Conservation (phyloP, 2,113 vertebrate genomes). For the Macrotus californicus region DNA sequence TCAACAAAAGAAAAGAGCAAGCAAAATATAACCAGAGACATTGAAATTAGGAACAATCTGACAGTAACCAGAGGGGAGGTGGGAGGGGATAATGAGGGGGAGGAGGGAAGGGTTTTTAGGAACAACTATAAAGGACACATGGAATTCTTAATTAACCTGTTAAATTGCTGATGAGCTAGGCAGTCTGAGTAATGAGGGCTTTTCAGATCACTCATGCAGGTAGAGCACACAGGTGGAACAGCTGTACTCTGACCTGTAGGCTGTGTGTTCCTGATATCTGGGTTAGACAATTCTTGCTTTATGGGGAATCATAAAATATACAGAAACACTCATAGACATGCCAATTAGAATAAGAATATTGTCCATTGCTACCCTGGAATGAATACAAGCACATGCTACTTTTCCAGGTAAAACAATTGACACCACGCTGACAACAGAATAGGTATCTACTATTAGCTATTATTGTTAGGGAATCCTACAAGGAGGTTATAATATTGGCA, state of each 20-base stretch:
- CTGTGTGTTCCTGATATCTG: not conserved
- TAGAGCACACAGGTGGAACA: not conserved
- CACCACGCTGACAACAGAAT: not conserved
- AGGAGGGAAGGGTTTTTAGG: too few species aligned
- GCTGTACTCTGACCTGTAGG: not conserved
- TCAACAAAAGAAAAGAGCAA: too few species aligned
- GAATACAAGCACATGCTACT: not conserved
- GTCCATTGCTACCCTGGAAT: not conserved
- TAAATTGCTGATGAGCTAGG: not conserved
- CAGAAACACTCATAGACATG: not conserved
- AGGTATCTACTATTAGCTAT: not conserved
- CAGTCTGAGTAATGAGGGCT: not conserved
- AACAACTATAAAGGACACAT: too few species aligned
- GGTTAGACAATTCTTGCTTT: not conserved
- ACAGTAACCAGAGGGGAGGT: too few species aligned
- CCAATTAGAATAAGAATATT: not conserved
- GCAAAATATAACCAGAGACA: too few species aligned
- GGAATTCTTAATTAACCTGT: not conserved
- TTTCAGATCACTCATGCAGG: not conserved
- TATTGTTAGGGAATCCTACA: not conserved
- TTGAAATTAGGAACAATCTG: too few species aligned
- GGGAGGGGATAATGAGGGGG: too few species aligned
- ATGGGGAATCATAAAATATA: not conserved
- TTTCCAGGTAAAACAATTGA: not conserved
- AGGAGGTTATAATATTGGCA: not conserved